A percentile compares a stretch with the other conserved stretches of the same genome.
Conservation (phyloP, 2,113 vertebrate species). For the Caloenas nicobarica region DNA sequence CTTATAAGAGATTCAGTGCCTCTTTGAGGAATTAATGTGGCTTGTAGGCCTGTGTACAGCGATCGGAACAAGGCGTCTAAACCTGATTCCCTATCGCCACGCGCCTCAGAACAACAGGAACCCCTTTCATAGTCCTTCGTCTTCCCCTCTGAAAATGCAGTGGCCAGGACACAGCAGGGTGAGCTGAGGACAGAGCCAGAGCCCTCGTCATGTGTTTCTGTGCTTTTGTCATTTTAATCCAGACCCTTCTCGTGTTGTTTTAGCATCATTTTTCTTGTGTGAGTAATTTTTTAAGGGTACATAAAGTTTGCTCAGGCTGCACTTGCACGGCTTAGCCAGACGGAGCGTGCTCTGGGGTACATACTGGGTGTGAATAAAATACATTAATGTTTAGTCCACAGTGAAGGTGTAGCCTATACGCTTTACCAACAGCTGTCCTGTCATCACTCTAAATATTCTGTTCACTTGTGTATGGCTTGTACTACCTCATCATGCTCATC, state of each 20-base stretch:
- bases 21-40: not conserved
- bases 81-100: not conserved
- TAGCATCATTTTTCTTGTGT: not conserved
- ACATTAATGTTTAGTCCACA: not conserved
- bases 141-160: not conserved
- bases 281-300: not conserved
- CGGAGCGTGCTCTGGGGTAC: not conserved
- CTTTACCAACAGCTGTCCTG: not conserved
- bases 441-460: not conserved
- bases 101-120: not conserved
- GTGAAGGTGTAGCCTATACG: not conserved
- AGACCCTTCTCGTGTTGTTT: not conserved
- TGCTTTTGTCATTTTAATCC: slow-evolving; percentile 8
- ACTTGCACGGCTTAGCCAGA: not conserved
- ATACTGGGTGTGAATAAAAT: not conserved
- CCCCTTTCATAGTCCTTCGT: not conserved
- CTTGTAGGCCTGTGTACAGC: not conserved
- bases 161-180: not conserved
- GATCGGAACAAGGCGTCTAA: fast-evolving
- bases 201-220: not conserved
- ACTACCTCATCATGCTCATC: not conserved
- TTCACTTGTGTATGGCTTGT: not conserved
- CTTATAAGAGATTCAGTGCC: not conserved
- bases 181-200: not conserved
- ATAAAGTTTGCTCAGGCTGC: not conserved